phyloP scores from a whole-genome alignment of 2,888 invertebrate genomes.

The Ecdyonurus torrentis region DNA sequence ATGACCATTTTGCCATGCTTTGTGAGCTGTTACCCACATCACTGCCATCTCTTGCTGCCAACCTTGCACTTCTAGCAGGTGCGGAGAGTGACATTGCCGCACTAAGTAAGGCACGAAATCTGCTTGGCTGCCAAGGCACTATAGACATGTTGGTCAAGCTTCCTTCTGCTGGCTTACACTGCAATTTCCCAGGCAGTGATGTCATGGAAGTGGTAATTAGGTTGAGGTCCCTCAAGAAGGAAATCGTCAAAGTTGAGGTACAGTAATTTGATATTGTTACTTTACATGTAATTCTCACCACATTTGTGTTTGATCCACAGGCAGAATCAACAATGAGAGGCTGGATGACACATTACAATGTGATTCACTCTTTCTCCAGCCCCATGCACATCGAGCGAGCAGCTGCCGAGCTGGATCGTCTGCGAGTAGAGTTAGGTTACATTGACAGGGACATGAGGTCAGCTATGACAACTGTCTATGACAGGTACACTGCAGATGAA shows the following conservation, averaged over 20 bases:
- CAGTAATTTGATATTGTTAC: too few relatives aligned
- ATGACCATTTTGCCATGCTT: constrained; percentile 27
- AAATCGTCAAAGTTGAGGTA: constrained; percentile 4
- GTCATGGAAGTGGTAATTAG: constrained; percentile 6
- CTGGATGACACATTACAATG: constrained; percentile 31
- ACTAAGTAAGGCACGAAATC: background rate
- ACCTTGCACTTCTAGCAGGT: constrained; percentile 17
- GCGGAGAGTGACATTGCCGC: background rate
- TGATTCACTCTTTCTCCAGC: constrained; percentile 28
- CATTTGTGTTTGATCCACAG: background rate
- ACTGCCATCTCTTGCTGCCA: constrained; percentile 24
- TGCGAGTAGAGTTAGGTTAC: constrained; percentile 26
- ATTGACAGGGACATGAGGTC: constrained; percentile 26
- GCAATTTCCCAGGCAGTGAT: constrained; percentile 6
- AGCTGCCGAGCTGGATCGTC: constrained; percentile 25
- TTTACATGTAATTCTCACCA: too few relatives aligned
- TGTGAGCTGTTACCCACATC: constrained; percentile 26
- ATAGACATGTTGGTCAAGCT: background rate
- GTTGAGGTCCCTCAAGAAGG: constrained; percentile 6
- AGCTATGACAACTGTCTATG: constrained; percentile 28
- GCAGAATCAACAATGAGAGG: constrained; percentile 20
- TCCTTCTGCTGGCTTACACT: constrained; percentile 2
- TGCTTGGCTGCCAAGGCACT: background rate
- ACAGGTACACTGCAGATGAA: constrained; percentile 27
- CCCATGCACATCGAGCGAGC: constrained; percentile 29